Conservation (phyloP, 2,797 vertebrate genomes). For the Phrynocephalus forsythii region DNA sequence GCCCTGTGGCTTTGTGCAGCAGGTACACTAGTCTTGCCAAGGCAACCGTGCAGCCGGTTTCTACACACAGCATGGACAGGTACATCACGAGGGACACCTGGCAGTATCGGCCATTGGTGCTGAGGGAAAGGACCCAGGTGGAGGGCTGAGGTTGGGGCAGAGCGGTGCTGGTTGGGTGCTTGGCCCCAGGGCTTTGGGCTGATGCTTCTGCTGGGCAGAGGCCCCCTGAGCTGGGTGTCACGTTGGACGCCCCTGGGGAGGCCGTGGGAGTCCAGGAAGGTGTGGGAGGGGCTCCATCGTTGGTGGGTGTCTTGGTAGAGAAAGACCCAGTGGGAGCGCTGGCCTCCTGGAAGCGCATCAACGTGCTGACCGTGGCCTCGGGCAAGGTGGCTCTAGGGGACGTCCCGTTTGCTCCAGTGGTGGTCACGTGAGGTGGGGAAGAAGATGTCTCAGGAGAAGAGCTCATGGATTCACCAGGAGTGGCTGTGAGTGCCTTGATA, state of each 20-base stretch:
- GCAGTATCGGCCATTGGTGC: slow-evolving; percentile 10
- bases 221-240: not conserved
- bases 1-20: slow-evolving; percentile 30
- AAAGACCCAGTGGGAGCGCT: not conserved
- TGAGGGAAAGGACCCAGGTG: not conserved
- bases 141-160: accelerated
- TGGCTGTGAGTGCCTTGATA: not conserved
- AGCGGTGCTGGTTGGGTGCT: accelerated
- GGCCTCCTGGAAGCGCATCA: no score
- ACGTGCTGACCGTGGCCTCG: not conserved
- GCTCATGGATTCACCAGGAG: not conserved
- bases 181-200: accelerated
- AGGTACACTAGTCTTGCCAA: not conserved
- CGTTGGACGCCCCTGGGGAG: accelerated
- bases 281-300: accelerated
- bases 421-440: not conserved
- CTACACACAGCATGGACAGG: slow-evolving; percentile 23
- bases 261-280: not conserved
- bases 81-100: slow-evolving; percentile 12
- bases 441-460: no score
- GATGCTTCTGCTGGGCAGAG: accelerated
- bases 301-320: accelerated
- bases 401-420: not conserved
- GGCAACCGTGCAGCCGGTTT: not conserved
- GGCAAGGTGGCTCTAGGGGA: not conserved